Evolutionary conservation across 2,888 invertebrate genomes (phyloP).

Genomic region (Rapana venosa): DNA sequence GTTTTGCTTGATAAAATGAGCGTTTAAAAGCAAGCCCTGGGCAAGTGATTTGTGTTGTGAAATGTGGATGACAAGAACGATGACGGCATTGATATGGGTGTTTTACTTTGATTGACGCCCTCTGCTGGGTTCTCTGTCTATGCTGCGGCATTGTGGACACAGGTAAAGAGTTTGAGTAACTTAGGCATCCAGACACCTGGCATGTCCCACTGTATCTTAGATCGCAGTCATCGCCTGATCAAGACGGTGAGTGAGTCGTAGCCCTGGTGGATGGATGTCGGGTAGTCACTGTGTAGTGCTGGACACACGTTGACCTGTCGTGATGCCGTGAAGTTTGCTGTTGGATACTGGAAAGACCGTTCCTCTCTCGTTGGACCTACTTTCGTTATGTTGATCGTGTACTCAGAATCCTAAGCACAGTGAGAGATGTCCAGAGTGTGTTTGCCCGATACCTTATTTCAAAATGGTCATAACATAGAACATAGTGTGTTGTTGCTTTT

Average conservation of each 20-base stretch:
- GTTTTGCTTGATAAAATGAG: too few species aligned
- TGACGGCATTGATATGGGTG: background rate
- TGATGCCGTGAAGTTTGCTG: background rate
- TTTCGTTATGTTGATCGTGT: background rate
- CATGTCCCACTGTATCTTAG: slow-evolving; percentile 96
- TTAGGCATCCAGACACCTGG: slow-evolving; percentile 96
- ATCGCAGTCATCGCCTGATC: slow-evolving; percentile 96
- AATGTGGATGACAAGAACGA: too few species aligned
- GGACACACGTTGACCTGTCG: background rate
- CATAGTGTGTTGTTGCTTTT: background rate
- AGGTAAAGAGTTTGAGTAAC: slow-evolving; percentile 97
- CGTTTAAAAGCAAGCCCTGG: too few species aligned
- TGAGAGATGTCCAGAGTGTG: background rate
- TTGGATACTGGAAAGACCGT: background rate
- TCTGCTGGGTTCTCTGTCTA: slow-evolving; percentile 4
- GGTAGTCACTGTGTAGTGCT: too few species aligned
- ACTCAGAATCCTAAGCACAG: too few species aligned
- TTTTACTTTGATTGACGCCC: slow-evolving; percentile 14
- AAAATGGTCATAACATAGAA: background rate
- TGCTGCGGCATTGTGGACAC: slow-evolving; percentile 44
- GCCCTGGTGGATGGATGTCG: too few species aligned
- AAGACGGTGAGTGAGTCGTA: slow-evolving; percentile 85
- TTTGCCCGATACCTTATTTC: background rate
- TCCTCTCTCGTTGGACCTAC: background rate
- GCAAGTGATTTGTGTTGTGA: too few species aligned